Evolutionary conservation across 2,113 vertebrate genomes (phyloP).

Genomic region (Corythoichthys haematopterus): DNA sequence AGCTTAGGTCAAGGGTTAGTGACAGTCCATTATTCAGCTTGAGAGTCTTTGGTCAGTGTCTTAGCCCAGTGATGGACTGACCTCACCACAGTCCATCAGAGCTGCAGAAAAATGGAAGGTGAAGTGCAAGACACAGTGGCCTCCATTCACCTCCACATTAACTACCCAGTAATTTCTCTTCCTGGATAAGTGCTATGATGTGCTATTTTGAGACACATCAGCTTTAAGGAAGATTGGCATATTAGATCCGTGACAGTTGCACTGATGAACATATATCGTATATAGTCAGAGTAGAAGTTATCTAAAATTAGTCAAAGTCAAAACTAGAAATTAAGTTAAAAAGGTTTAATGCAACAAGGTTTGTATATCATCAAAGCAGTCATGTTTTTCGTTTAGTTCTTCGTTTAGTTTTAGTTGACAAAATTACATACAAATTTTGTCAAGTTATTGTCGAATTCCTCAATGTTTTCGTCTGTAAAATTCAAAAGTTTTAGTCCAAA

Average conservation of each 20-base stretch:
- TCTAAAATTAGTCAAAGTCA: background rate
- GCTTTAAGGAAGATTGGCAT: background rate
- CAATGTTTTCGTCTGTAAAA: no score
- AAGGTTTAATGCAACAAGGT: background rate
- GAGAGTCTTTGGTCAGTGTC: slow-evolving; percentile 54
- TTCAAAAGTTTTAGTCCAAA: no score
- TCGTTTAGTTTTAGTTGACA: no score
- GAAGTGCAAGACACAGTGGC: slow-evolving; percentile 35
- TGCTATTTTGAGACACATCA: background rate
- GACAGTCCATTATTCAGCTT: slow-evolving; percentile 69
- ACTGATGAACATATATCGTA: background rate
- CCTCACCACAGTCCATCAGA: slow-evolving; percentile 55
- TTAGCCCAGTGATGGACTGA: slow-evolving; percentile 48
- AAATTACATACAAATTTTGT: no score
- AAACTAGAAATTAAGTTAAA: background rate
- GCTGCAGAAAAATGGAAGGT: slow-evolving; percentile 39
- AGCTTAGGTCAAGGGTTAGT: slow-evolving; percentile 61
- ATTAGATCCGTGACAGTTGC: background rate
- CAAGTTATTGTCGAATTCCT: no score
- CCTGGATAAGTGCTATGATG: background rate
- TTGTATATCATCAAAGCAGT: no score
- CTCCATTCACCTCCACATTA: slow-evolving; percentile 5
- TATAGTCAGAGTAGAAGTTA: background rate
- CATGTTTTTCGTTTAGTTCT: no score
- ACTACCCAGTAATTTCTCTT: background rate